A percentile compares a stretch with the other conserved stretches of the same genome.
These are phyloP conservation scores for Cerceris rybyensis DNA, from an alignment of 2,888 invertebrate species.

Conservation along the genomic window DNA sequence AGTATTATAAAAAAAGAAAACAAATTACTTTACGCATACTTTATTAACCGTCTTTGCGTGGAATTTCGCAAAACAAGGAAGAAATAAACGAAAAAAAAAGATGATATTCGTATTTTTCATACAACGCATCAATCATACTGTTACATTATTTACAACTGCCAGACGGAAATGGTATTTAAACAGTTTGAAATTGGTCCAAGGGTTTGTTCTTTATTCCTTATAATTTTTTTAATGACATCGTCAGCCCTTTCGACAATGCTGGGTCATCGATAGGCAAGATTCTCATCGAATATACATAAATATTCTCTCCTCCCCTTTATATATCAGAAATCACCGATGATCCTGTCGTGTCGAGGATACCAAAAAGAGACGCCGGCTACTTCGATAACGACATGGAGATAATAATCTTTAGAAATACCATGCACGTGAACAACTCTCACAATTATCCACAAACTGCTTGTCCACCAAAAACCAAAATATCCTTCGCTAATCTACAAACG, in stretches of 20 bases:
- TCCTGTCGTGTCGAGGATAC: constrained; percentile 14
- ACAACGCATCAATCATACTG: constrained; percentile 41
- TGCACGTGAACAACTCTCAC: constrained; percentile 55
- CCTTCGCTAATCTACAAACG: no score
- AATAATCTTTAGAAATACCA: constrained; percentile 19
- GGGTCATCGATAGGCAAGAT: constrained; percentile 15
- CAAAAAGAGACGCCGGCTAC: constrained; percentile 15
- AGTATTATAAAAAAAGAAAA: constrained; percentile 44
- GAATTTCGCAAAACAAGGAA: constrained; percentile 12
- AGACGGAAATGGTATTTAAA: constrained; percentile 54
- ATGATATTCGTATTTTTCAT: constrained; percentile 26
- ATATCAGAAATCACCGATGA: constrained; percentile 14
- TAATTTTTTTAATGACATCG: constrained; percentile 35
- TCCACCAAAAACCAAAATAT: no score
- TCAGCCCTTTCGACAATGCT: constrained; percentile 20
- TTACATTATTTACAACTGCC: constrained; percentile 54
- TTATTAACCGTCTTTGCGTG: constrained; percentile 20
- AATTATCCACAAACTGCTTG: constrained; percentile 15
- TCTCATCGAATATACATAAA: constrained; percentile 5
- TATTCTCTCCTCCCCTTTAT: constrained; percentile 16
- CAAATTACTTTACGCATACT: constrained; percentile 16
- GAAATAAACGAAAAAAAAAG: constrained; percentile 26
- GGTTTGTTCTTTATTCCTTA: constrained; percentile 58
- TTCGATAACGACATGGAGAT: constrained; percentile 1
- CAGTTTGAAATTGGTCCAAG: constrained; percentile 63